A percentile compares a stretch with the other conserved stretches of the same genome.
These are phyloP conservation scores for Pocillopora grandis DNA, from an alignment of 92 coral and sea anemone species.

Conservation along the genomic window DNA sequence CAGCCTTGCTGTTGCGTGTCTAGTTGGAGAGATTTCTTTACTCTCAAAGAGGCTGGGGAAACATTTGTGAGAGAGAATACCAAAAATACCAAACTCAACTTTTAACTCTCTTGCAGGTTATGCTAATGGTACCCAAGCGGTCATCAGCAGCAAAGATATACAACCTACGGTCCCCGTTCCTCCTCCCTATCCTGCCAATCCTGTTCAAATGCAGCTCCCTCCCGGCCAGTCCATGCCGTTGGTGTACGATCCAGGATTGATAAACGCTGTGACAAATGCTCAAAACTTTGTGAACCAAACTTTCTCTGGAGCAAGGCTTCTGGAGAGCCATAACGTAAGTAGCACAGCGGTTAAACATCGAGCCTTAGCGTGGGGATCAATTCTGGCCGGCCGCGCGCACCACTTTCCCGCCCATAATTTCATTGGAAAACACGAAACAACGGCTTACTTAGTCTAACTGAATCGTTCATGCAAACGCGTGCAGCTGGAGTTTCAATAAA, in stretches of 20 bases:
- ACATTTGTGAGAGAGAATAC: too few species aligned
- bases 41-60: too few species aligned
- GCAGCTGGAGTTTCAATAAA: too few species aligned
- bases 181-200: constrained; percentile 1
- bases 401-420: too few species aligned
- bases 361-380: too few species aligned
- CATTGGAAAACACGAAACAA: too few species aligned
- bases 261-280: constrained; percentile 68
- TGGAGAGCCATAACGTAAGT: constrained; percentile 89
- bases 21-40: too few species aligned
- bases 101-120: constrained; percentile 9
- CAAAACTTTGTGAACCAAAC: constrained; percentile 75
- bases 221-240: constrained; percentile 28
- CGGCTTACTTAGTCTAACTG: too few species aligned
- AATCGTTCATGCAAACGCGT: too few species aligned
- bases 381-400: too few species aligned
- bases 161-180: constrained; percentile 38
- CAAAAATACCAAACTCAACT: neutral
- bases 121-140: neutral
- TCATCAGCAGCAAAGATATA: constrained; percentile 39
- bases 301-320: constrained; percentile 83
- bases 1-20: too few species aligned
- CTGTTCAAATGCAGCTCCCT: neutral
- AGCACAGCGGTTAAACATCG: neutral
- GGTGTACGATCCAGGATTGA: constrained; percentile 50